Conservation (phyloP, 2,888 invertebrate genomes). For the Sicus ferrugineus region DNA sequence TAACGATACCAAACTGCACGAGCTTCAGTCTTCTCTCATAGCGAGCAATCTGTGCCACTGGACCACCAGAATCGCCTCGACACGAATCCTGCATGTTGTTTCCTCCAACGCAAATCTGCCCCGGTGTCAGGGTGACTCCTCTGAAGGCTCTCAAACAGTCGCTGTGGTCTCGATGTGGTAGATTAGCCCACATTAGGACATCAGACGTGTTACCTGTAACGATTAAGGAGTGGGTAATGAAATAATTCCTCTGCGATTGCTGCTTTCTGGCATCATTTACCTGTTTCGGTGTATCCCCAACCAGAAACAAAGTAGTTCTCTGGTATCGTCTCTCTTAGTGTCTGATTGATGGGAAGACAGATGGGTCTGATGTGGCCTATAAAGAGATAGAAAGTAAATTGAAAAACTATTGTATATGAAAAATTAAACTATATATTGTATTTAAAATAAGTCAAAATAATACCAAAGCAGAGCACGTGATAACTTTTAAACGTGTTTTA, state of each 20-base stretch:
- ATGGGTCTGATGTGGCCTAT: slow-evolving; percentile 49
- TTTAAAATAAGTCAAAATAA: too few species aligned
- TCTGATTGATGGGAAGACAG: slow-evolving; percentile 50
- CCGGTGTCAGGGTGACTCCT: slow-evolving; percentile 10
- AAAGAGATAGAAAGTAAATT: neutral
- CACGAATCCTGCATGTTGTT: slow-evolving; percentile 52
- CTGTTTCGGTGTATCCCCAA: slow-evolving; percentile 55
- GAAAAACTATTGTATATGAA: too few species aligned
- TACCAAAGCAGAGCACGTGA: too few species aligned
- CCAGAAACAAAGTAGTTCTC: slow-evolving; percentile 49
- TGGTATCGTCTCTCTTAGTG: slow-evolving; percentile 38
- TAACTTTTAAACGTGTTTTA: too few species aligned
- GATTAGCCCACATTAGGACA: slow-evolving; percentile 50
- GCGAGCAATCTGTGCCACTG: slow-evolving; percentile 46
- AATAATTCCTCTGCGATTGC: neutral
- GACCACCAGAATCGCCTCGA: slow-evolving; percentile 58
- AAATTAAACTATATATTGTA: too few species aligned
- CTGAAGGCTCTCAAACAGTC: slow-evolving; percentile 44
- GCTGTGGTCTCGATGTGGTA: slow-evolving; percentile 45
- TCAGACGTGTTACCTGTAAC: slow-evolving; percentile 43
- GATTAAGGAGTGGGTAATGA: neutral
- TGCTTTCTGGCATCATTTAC: slow-evolving; percentile 32
- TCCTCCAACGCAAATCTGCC: slow-evolving; percentile 56
- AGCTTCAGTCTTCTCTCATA: slow-evolving; percentile 36
- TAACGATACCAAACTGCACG: slow-evolving; percentile 68